phyloP scores from a whole-genome alignment of 1,140 invertebrate species.

The Coelopa frigida region DNA sequence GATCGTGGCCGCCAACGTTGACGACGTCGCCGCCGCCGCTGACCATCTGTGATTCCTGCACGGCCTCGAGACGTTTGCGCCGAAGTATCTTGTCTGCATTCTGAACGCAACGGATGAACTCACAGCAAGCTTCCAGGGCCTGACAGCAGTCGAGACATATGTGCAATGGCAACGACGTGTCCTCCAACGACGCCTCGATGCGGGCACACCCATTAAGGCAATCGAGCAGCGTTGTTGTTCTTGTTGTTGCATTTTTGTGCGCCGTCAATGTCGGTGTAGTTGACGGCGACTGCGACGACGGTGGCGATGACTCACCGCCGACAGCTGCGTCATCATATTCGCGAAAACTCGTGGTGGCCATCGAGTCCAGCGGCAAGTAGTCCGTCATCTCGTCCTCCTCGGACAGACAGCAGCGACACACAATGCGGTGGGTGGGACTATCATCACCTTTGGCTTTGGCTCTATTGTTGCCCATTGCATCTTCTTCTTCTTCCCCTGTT shows the following conservation, averaged over 20 bases:
- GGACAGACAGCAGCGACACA: constrained; percentile 6
- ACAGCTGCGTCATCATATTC: background rate
- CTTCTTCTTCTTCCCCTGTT: too few species aligned
- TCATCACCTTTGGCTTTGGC: background rate
- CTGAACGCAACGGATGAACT: constrained; percentile 8
- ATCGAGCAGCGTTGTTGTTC: background rate
- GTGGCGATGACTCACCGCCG: constrained; percentile 1
- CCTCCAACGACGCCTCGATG: constrained; percentile 1
- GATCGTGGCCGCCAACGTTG: background rate
- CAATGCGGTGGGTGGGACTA: background rate
- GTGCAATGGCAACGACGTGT: constrained; percentile 5
- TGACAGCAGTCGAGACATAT: constrained; percentile 9
- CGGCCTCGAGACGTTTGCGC: constrained; percentile 2
- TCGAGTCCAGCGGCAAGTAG: constrained; percentile 5
- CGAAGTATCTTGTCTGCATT: constrained; percentile 9
- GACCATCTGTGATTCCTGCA: background rate
- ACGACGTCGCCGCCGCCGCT: background rate
- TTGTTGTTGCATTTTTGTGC: background rate
- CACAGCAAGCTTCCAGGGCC: constrained; percentile 3
- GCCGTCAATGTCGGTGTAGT: background rate
- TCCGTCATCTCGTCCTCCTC: background rate
- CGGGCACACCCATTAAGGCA: constrained; percentile 5
- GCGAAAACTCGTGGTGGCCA: constrained; percentile 5
- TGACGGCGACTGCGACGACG: background rate
- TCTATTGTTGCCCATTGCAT: background rate